Evolutionary conservation across 2,888 invertebrate species (phyloP).

Genomic region (Allacma fusca): DNA sequence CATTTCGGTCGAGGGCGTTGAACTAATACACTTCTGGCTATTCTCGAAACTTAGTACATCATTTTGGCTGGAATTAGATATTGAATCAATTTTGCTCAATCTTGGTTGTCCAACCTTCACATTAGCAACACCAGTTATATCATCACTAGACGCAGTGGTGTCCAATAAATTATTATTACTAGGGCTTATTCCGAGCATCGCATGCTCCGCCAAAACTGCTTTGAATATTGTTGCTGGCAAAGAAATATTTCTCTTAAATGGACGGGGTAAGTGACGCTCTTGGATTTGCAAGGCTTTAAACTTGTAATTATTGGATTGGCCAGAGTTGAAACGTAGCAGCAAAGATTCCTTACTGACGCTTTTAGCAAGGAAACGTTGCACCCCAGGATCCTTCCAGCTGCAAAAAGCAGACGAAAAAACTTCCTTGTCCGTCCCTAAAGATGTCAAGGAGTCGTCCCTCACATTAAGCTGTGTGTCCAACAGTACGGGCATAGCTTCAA

Average conservation of each 20-base stretch:
- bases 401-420: neutral
- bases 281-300: neutral
- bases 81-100: slow-evolving; percentile 35
- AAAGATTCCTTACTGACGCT: slow-evolving; percentile 29
- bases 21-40: neutral
- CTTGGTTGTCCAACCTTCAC: neutral
- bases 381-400: slow-evolving; percentile 22
- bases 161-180: neutral
- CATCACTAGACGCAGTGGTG: neutral
- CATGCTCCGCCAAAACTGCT: slow-evolving; percentile 51
- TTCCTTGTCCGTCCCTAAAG: neutral
- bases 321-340: neutral
- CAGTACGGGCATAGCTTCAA: slow-evolving; percentile 59
- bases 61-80: slow-evolving; percentile 36
- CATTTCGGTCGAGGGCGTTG: neutral
- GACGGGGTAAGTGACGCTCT: slow-evolving; percentile 30
- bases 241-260: slow-evolving; percentile 57
- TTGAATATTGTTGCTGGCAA: slow-evolving; percentile 58
- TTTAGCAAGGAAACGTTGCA: slow-evolving; percentile 13
- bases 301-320: neutral
- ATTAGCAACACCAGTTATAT: neutral
- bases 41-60: slow-evolving; percentile 10
- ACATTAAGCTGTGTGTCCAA: slow-evolving; percentile 48
- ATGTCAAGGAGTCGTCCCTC: neutral
- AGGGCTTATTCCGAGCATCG: slow-evolving; percentile 37